Conservation (phyloP, 2,888 invertebrate genomes). For the Eutolmus rufibarbis region DNA sequence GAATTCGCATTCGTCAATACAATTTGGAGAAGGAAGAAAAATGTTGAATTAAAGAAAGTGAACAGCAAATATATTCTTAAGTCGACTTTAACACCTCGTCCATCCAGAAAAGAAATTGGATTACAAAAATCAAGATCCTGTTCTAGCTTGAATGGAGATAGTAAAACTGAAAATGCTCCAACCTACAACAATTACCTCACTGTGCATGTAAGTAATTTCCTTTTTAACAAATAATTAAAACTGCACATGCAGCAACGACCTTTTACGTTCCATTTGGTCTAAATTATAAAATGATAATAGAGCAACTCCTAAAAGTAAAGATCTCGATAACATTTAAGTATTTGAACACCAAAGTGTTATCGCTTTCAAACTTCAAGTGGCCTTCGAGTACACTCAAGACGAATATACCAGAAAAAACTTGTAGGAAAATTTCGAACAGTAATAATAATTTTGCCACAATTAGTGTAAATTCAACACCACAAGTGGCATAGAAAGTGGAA, state of each 20-base stretch:
- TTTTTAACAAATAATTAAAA: not conserved
- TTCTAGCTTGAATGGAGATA: conserved; percentile 69
- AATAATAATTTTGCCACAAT: not conserved
- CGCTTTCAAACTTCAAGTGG: not conserved
- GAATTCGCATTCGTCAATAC: conserved; percentile 91
- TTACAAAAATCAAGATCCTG: conserved; percentile 77
- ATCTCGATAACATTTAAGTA: not conserved
- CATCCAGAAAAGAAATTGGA: conserved; percentile 75
- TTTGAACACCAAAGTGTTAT: not conserved
- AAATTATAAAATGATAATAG: not conserved
- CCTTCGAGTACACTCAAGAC: not conserved
- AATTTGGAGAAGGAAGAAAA: conserved; percentile 80
- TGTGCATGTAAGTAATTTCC: conserved; percentile 69
- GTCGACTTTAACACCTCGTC: conserved; percentile 80
- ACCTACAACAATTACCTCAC: conserved; percentile 77
- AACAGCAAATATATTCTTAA: conserved; percentile 85
- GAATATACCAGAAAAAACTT: conserved; percentile 37
- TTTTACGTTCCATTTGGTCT: not conserved
- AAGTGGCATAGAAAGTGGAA: not conserved
- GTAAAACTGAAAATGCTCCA: conserved; percentile 56
- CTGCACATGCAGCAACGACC: not conserved
- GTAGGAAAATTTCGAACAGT: not conserved
- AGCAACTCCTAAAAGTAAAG: not conserved
- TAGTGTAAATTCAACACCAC: not conserved
- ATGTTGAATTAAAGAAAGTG: conserved; percentile 60